Base-by-base conservation (phyloP, 1,140 invertebrate species). In the Orius insidiosus region DNA sequence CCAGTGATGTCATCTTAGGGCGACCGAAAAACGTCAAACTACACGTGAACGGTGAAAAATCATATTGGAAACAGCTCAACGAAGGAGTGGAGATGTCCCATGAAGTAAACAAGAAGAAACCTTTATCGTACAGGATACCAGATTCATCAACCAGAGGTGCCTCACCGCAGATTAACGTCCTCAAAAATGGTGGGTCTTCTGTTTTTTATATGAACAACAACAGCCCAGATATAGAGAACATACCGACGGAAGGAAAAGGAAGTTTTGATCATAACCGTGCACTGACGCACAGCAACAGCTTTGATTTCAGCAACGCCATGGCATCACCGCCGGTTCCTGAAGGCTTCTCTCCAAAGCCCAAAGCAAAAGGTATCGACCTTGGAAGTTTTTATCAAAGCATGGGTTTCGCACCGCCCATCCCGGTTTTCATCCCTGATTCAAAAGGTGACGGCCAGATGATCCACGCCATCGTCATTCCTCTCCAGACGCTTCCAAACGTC, bases 261-360 rank as follows among this genome's bases (percentile, higher is more conserved):
- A 46, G 35, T 2, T 52, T 52, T 39, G 48, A 52, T 38, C 51
- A 52, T 36, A 45, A 45, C 15, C 44, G 47, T 14, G 51, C 48
- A 31, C 30, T 52, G 11, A 38, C 40, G n/a, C 31, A 49, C 10
- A 52, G 47, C 34, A 52, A 52, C 34, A n/a, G 16, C 9, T 52
- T 52, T 18, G 51, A 52, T 31, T 52, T 52, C 45, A 48, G 36
- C 8, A 52, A 52, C 31, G 51, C 51, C 9, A 49, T 52, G 34
- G 19, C 42, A 13, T 40, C 39, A 10, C 46, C 46, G 6, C 36
- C 38, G 8, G 4, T 40, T n/a, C n/a, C n/a, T n/a, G n/a, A n/a
- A n/a, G n/a, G n/a, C n/a, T n/a, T n/a, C n/a, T n/a, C n/a, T 11
- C 15, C 36, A 8, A 31, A 30, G 13, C 15, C 34, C 7, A 38